These are phyloP conservation scores for Callinectes sapidus DNA, from an alignment of 2,888 invertebrate species.

Conservation along the genomic window DNA sequence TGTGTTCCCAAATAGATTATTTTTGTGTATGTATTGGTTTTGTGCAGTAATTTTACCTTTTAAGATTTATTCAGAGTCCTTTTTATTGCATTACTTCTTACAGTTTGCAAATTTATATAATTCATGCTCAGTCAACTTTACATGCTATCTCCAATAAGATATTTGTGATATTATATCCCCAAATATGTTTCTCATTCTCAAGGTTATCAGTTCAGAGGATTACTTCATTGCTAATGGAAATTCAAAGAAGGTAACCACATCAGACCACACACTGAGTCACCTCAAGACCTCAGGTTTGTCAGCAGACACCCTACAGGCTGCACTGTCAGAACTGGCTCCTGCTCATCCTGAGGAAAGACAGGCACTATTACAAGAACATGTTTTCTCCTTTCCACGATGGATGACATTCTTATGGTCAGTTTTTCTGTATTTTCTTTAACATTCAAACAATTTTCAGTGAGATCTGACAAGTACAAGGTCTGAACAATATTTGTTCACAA, in stretches of 20 bases:
- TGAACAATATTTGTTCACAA: too few relatives aligned
- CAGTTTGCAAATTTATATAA: background rate
- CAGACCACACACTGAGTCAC: conserved; percentile 86
- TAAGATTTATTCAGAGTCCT: too few relatives aligned
- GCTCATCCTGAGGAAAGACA: conserved; percentile 80
- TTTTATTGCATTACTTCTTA: too few relatives aligned
- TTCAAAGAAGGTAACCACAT: conserved; percentile 79
- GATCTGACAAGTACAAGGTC: background rate
- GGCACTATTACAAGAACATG: conserved; percentile 80
- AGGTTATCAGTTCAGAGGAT: conserved; percentile 63
- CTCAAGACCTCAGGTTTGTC: conserved; percentile 85
- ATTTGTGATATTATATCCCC: too few relatives aligned
- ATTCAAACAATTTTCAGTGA: background rate
- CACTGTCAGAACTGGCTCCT: conserved; percentile 76
- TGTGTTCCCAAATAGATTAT: too few relatives aligned
- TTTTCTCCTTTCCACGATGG: conserved; percentile 84
- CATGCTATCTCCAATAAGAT: background rate
- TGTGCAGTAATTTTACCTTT: too few relatives aligned
- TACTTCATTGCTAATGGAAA: conserved; percentile 65
- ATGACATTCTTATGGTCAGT: conserved; percentile 74
- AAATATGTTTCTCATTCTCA: background rate
- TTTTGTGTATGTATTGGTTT: too few relatives aligned
- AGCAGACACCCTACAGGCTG: conserved; percentile 81
- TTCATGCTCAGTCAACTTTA: background rate
- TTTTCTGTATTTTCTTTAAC: background rate